phyloP scores from a whole-genome alignment of 2,888 invertebrate species.

The Timema cristinae region DNA sequence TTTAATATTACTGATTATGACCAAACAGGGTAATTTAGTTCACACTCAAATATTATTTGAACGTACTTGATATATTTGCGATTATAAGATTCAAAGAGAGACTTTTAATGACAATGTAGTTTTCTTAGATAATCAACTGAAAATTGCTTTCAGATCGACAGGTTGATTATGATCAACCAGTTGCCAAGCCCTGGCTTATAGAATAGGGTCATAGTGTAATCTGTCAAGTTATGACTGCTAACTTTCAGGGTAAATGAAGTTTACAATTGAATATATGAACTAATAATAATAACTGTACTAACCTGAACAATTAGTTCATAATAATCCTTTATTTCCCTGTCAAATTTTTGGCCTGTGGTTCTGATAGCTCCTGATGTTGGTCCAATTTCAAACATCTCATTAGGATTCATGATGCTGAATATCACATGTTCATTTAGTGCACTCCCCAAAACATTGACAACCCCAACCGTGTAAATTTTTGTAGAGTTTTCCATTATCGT shows the following conservation, averaged over 20 bases:
- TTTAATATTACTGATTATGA: too few relatives aligned
- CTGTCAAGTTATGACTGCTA: too few relatives aligned
- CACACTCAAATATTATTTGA: too few relatives aligned
- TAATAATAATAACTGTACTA: constrained; percentile 33
- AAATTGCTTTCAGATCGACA: too few relatives aligned
- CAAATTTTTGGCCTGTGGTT: constrained; percentile 78
- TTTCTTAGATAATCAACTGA: too few relatives aligned
- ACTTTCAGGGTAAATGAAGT: neutral
- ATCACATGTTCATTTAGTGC: constrained; percentile 82
- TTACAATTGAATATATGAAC: constrained; percentile 4
- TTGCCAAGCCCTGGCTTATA: too few relatives aligned
- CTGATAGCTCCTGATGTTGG: constrained; percentile 85
- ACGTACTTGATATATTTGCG: too few relatives aligned
- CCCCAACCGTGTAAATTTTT: constrained; percentile 71
- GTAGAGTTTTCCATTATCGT: constrained; percentile 82
- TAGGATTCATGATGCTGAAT: constrained; percentile 83
- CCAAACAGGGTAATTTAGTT: too few relatives aligned
- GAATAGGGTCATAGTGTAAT: too few relatives aligned
- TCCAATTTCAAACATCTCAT: constrained; percentile 80
- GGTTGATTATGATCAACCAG: too few relatives aligned
- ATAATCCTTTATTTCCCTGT: constrained; percentile 76
- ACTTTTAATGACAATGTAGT: too few relatives aligned
- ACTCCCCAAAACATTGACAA: constrained; percentile 85
- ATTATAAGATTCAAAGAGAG: too few relatives aligned
- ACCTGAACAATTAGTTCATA: constrained; percentile 86